phyloP scores from a whole-genome alignment of 1,140 invertebrate species.

The Oppia nitens region DNA sequence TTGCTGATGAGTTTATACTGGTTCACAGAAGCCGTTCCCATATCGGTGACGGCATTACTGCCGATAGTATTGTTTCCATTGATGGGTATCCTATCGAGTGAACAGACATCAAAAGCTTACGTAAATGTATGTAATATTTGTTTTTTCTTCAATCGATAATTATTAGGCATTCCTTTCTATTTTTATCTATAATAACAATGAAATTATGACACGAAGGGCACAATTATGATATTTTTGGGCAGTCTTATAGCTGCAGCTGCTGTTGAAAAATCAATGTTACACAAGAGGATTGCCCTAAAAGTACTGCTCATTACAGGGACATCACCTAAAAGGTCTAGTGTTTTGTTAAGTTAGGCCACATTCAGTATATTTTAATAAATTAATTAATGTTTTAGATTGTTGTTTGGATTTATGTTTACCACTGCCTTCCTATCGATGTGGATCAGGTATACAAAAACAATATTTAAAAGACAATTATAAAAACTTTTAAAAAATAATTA shows the following conservation, averaged over 20 bases:
- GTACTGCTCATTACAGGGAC: conserved; percentile 56
- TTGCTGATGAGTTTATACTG: conserved; percentile 66
- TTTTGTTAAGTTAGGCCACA: background rate
- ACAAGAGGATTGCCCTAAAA: conserved; percentile 59
- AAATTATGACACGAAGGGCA: too few species aligned
- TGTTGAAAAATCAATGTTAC: conserved; percentile 63
- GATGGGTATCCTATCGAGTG: conserved; percentile 34
- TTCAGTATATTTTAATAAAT: background rate
- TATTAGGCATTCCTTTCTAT: too few species aligned
- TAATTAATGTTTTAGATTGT: conserved; percentile 27
- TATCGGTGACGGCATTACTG: conserved; percentile 60
- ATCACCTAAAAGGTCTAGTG: conserved; percentile 27
- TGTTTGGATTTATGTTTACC: conserved; percentile 28
- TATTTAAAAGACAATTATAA: too few species aligned
- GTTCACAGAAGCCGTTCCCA: conserved; percentile 60
- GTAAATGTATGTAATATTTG: conserved; percentile 12
- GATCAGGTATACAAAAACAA: too few species aligned
- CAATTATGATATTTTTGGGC: conserved; percentile 49
- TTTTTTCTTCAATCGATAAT: too few species aligned
- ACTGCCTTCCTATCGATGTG: conserved; percentile 31
- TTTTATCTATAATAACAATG: too few species aligned
- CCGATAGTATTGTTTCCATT: conserved; percentile 63
- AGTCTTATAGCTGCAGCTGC: conserved; percentile 60
- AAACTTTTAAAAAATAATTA: too few species aligned
- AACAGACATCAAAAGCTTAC: conserved; percentile 1